Conservation (phyloP, 2,113 vertebrate species). For the Bos taurus region ARS-UCD2.0 NC_037328.1:16588001-16588500, state of each 20-base stretch:
- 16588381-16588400: neutral
- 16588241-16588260: neutral
- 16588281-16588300: neutral
- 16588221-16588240: neutral
- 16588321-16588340: neutral
- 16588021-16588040: neutral
- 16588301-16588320: neutral
- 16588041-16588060: neutral
- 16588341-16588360: neutral
- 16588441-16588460: neutral
- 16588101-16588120: neutral
- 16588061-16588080: neutral
- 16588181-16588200: neutral
- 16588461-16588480: neutral
- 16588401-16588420: neutral
- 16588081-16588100: neutral
- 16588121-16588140: neutral
- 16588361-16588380: neutral
- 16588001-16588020: neutral
- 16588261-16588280: neutral
- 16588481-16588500: neutral
- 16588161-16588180: neutral
- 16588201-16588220: neutral
- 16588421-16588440: neutral
- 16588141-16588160: neutral